Evolutionary conservation across 2,797 vertebrate species (phyloP), one percentile per base, ranked within the genome.

Genomic region (Danio kyathit): DNA sequence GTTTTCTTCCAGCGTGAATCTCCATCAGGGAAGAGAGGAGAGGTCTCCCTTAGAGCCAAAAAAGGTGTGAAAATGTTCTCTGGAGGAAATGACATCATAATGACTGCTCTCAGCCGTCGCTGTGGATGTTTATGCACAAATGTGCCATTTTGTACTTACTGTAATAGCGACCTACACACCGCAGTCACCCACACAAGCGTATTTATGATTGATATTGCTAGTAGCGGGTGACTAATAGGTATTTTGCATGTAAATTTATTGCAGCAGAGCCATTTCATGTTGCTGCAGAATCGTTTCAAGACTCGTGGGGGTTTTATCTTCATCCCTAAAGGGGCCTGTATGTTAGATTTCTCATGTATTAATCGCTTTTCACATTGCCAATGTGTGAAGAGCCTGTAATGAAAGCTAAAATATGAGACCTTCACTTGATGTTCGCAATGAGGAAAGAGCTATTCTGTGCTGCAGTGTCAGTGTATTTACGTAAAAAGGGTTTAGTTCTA

Each of bases 211-310:
- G 54, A 83, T 86, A 74, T 73, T 60, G 60, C 70, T 60, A 73
- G 78, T 46, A 70, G 59, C 17, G 21, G 19, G 76, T 64, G 64
- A 87, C 83, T 83, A 83, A 84, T 81, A 60, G 71, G 49, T 40
- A 8, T 67, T 79, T 87, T 84, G 82, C 83, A 86, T 87, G 89
- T 82, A 79, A 83, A 85, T 86, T 77, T 82, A 87, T 82, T 85
- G 43, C 74, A 69, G 70, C 21, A 64, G 52, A 65, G 38, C 79
- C 70, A 69, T 82, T 83, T 83, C 10, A 65, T 86, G 70, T 80
- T 79, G 56, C n/a, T 46, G 78, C 38, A 38, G 48, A n/a, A 43
- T 56, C 43, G 49, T 38, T 52, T 63, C 57, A 40, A 0, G 46
- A 76, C 69, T 44, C 57, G 0, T 14, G n/a, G 75, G 21, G 52